Percentiles rank a stretch among this genome's conserved stretches.
These are phyloP conservation scores for Semnornis frantzii DNA, from an alignment of 2,113 vertebrate species.

Conservation along the genomic window DNA sequence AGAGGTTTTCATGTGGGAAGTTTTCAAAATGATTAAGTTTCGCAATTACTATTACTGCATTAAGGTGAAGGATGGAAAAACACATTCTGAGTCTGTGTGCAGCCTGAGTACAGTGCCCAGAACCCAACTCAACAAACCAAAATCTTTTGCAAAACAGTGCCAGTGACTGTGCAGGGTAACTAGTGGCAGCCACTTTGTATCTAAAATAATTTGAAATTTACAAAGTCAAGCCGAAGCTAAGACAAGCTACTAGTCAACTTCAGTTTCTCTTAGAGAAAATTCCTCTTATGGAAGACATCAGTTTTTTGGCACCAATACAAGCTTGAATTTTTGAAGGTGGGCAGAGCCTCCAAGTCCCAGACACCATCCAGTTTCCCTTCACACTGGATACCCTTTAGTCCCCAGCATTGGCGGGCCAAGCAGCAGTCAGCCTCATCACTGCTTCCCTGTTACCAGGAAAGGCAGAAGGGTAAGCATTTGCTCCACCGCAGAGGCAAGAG, in stretches of 20 bases:
- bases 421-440: background rate
- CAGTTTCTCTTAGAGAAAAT: background rate
- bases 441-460: background rate
- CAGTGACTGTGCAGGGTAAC: background rate
- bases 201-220: background rate
- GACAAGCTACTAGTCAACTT: background rate
- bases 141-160: background rate
- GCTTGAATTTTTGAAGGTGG: background rate
- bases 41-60: background rate
- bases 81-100: background rate
- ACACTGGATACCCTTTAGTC: fast-evolving
- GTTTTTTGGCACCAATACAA: background rate
- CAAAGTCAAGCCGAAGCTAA: background rate
- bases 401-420: too few species aligned
- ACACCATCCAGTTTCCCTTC: background rate
- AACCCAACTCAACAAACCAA: background rate
- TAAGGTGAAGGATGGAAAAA: background rate
- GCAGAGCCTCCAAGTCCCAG: background rate
- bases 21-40: conserved; percentile 11
- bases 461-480: background rate
- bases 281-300: background rate
- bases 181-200: background rate
- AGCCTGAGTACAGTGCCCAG: background rate
- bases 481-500: background rate
- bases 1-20: background rate